Evolutionary conservation across 35 echinoderm and acorn worm species (phyloP).

Genomic region (Ptychodera flava): DNA sequence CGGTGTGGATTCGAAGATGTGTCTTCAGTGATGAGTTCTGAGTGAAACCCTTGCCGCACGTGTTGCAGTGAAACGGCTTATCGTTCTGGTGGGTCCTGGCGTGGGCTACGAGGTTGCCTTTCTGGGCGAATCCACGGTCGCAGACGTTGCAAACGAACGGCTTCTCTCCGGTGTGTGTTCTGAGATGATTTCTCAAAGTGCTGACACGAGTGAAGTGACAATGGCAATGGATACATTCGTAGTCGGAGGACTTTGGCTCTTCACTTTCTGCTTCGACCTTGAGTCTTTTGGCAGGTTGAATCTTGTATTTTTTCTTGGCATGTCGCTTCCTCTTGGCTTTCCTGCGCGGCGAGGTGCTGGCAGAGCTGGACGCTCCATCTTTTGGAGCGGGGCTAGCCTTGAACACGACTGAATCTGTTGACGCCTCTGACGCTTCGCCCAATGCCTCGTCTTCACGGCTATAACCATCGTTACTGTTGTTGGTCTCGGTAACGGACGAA

Average conservation of each 20-base stretch:
- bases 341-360: background rate
- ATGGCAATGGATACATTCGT: background rate
- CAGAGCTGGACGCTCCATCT: no score
- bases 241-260: no score
- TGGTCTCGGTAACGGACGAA: no score
- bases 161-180: slow-evolving; percentile 44
- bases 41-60: background rate
- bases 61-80: background rate
- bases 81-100: background rate
- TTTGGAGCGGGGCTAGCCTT: no score
- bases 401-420: no score
- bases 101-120: background rate
- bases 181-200: slow-evolving; percentile 25
- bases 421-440: no score
- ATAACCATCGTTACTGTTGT: no score
- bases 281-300: no score
- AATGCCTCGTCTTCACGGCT: no score
- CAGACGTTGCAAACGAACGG: slow-evolving; percentile 34
- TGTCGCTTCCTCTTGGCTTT: background rate
- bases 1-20: background rate
- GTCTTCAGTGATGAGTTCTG: background rate
- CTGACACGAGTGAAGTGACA: slow-evolving; percentile 17
- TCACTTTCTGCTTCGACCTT: background rate
- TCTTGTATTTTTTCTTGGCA: background rate
- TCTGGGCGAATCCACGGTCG: slow-evolving; percentile 25